Percentiles rank a stretch among this genome's conserved stretches.
These are phyloP conservation scores for Tetramorium alpestre DNA, from an alignment of 1,140 invertebrate species.

Conservation along the genomic window DNA sequence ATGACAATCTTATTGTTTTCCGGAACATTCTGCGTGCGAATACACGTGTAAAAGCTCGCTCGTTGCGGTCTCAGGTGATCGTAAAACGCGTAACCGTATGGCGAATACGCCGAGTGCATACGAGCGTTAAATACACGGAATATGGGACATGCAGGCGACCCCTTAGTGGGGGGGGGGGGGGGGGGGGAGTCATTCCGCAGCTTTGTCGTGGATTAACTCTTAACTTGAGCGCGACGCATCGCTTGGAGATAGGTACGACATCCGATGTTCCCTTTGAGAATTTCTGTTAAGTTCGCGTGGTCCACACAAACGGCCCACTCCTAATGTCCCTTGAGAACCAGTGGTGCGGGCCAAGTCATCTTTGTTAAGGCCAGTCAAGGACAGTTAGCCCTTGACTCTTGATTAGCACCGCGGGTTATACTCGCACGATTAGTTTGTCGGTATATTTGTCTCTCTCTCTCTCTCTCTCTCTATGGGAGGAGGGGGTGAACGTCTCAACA, in stretches of 20 bases:
- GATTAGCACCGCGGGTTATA: conserved; percentile 26
- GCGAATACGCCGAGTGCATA: conserved; percentile 23
- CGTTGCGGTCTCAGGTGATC: conserved; percentile 18
- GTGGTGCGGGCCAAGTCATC: conserved; percentile 5
- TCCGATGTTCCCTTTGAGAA: conserved; percentile 62
- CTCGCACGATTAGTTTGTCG: conserved; percentile 24
- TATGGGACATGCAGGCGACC: conserved; percentile 35
- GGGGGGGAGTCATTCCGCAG: conserved; percentile 54
- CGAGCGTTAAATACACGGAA: conserved; percentile 38
- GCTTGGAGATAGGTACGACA: background rate
- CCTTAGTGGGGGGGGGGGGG: conserved; percentile 12
- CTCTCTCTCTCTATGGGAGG: too few species aligned
- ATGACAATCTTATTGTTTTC: background rate
- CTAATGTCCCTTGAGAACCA: conserved; percentile 34
- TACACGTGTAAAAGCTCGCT: background rate
- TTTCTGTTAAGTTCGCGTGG: conserved; percentile 26
- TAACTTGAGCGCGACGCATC: conserved; percentile 55
- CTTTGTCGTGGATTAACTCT: conserved; percentile 76
- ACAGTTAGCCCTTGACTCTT: conserved; percentile 26
- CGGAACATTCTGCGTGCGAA: background rate
- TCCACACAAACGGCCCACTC: conserved; percentile 52
- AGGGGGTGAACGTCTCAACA: too few species aligned
- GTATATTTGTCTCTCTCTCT: background rate
- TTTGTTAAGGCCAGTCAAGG: conserved; percentile 40
- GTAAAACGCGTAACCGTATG: conserved; percentile 31